Conservation (phyloP, 2,888 invertebrate species). For the Cosmorhoe ocellata region DNA sequence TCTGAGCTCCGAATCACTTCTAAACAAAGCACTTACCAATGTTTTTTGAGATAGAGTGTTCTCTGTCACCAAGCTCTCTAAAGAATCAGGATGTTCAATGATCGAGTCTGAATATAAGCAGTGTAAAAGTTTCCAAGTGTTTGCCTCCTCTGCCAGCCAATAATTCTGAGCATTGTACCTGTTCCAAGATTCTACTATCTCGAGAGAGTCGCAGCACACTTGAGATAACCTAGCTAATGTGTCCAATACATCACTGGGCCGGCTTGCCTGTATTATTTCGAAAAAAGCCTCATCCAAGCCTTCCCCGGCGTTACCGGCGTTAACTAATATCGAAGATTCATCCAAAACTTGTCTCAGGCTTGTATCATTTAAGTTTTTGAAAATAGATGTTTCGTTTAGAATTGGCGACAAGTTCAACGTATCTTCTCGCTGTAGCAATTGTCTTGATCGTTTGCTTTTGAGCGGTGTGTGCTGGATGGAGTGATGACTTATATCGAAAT, state of each 20-base stretch:
- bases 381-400: constrained; percentile 73
- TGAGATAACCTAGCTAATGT: constrained; percentile 84
- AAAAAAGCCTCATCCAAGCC: constrained; percentile 71
- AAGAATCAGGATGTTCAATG: constrained; percentile 79
- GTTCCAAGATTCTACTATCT: constrained; percentile 76
- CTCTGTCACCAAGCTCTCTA: constrained; percentile 69
- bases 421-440: constrained; percentile 66
- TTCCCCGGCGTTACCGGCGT: constrained; percentile 58
- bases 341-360: constrained; percentile 72
- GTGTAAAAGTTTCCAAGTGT: constrained; percentile 93
- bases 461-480: constrained; percentile 68
- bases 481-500: constrained; percentile 59
- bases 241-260: constrained; percentile 80
- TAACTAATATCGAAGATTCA: constrained; percentile 65
- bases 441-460: constrained; percentile 58
- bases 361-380: constrained; percentile 73
- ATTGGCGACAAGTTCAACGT: constrained; percentile 73
- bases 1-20: constrained; percentile 81
- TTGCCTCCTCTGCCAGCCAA: constrained; percentile 91
- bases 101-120: constrained; percentile 92
- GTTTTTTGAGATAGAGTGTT: constrained; percentile 66
- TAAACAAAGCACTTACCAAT: constrained; percentile 65
- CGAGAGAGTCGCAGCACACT: constrained; percentile 84
- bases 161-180: constrained; percentile 71
- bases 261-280: constrained; percentile 72